phyloP scores from a whole-genome alignment of 2,113 vertebrate genomes.

The Oreochromis aureus region DNA sequence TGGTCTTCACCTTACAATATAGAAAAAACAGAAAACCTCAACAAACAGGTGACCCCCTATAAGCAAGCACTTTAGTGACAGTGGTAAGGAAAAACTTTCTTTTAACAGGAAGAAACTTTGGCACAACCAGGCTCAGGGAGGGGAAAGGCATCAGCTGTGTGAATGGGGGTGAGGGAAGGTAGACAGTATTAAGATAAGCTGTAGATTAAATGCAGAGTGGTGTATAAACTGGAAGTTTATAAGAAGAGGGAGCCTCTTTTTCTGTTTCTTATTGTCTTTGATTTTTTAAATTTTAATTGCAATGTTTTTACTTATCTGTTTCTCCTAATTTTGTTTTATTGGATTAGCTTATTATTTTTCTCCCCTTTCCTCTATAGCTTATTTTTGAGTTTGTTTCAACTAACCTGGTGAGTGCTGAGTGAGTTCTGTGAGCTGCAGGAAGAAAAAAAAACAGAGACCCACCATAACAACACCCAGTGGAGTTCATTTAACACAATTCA shows the following conservation, averaged over 20 bases:
- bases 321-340: background rate
- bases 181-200: background rate
- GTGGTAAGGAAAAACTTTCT: background rate
- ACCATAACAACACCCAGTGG: background rate
- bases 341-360: rapidly evolving
- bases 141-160: background rate
- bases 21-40: background rate
- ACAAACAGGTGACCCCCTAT: background rate
- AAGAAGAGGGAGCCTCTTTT: background rate
- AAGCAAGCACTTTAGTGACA: background rate
- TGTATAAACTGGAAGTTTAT: background rate
- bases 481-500: background rate
- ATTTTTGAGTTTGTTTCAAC: background rate
- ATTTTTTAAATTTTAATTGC: background rate
- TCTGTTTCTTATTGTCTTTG: background rate
- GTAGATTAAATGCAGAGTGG: background rate
- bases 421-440: background rate
- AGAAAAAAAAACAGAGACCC: background rate
- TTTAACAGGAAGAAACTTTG: background rate
- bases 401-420: background rate
- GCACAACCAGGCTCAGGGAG: background rate
- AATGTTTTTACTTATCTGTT: background rate
- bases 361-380: background rate
- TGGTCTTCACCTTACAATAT: background rate
- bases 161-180: background rate